These are phyloP conservation scores for Neoseiulus cucumeris DNA, from an alignment of 1,140 invertebrate genomes.

Conservation along the genomic window DNA sequence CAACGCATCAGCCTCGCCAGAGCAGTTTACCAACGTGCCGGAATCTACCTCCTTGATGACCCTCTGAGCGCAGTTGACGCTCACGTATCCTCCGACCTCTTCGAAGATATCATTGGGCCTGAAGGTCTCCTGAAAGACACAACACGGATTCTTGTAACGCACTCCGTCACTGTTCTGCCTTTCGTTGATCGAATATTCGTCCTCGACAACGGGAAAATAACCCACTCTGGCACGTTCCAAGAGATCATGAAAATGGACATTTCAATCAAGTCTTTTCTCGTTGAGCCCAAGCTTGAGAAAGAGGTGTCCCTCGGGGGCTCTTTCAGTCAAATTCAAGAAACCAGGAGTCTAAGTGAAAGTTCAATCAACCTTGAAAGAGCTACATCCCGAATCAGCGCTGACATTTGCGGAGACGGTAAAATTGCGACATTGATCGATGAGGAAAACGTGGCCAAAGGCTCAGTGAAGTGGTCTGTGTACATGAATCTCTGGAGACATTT, in stretches of 20 bases:
- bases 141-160: conserved; percentile 25
- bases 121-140: conserved; percentile 21
- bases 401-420: too few relatives aligned
- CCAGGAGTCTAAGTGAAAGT: too few relatives aligned
- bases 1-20: conserved; percentile 80
- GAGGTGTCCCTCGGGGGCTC: too few relatives aligned
- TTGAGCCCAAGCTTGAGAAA: not conserved
- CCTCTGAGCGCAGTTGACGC: conserved; percentile 37
- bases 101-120: conserved; percentile 28
- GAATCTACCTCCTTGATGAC: conserved; percentile 82
- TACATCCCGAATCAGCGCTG: too few relatives aligned
- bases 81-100: conserved; percentile 40
- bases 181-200: conserved; percentile 27
- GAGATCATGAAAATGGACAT: conserved; percentile 19
- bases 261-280: conserved; percentile 24
- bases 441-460: conserved; percentile 9
- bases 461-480: conserved; percentile 21
- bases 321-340: too few relatives aligned
- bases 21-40: conserved; percentile 70
- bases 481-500: conserved; percentile 23
- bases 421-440: conserved; percentile 11
- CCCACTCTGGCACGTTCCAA: conserved; percentile 26
- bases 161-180: conserved; percentile 28
- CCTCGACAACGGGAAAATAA: conserved; percentile 25
- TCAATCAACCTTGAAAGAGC: too few relatives aligned